Evolutionary conservation across 2,888 invertebrate genomes (phyloP).

Genomic region (Mechanitis mazaeus): DNA sequence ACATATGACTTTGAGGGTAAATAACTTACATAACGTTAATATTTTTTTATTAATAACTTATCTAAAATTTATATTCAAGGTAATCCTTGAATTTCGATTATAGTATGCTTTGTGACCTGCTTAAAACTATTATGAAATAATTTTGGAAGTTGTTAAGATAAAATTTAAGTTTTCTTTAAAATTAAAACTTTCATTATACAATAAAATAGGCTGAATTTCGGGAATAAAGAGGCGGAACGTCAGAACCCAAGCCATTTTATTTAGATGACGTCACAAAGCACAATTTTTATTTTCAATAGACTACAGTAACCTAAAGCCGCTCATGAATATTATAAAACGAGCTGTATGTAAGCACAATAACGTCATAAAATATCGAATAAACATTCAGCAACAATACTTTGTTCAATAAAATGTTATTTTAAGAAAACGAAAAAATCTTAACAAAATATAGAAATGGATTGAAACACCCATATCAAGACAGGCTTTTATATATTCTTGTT

Average conservation of each 20-base stretch:
- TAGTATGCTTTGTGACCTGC: too few species aligned
- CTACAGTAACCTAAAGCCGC: slow-evolving; percentile 1
- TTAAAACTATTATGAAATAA: too few species aligned
- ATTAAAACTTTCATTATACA: too few species aligned
- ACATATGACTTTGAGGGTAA: too few species aligned
- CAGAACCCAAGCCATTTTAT: slow-evolving; percentile 13
- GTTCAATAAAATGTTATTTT: slow-evolving; percentile 1
- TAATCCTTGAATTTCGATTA: too few species aligned
- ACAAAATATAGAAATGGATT: slow-evolving; percentile 55
- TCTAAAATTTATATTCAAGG: too few species aligned
- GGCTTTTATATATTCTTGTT: slow-evolving; percentile 24
- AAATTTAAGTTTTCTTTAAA: too few species aligned
- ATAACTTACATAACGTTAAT: too few species aligned
- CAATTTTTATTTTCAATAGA: slow-evolving; percentile 12
- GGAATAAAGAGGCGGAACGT: neutral
- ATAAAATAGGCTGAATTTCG: too few species aligned
- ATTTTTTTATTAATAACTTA: too few species aligned
- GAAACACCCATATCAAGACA: slow-evolving; percentile 32
- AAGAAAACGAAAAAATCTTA: slow-evolving; percentile 60
- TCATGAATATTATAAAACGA: slow-evolving; percentile 24
- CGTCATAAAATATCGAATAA: slow-evolving; percentile 4
- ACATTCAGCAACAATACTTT: slow-evolving; percentile 8
- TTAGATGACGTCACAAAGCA: slow-evolving; percentile 12
- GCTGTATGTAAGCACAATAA: slow-evolving; percentile 4
- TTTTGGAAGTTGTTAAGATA: too few species aligned